phyloP scores from a whole-genome alignment of 2,113 vertebrate genomes.

The Odocoileus virginianus region DNA sequence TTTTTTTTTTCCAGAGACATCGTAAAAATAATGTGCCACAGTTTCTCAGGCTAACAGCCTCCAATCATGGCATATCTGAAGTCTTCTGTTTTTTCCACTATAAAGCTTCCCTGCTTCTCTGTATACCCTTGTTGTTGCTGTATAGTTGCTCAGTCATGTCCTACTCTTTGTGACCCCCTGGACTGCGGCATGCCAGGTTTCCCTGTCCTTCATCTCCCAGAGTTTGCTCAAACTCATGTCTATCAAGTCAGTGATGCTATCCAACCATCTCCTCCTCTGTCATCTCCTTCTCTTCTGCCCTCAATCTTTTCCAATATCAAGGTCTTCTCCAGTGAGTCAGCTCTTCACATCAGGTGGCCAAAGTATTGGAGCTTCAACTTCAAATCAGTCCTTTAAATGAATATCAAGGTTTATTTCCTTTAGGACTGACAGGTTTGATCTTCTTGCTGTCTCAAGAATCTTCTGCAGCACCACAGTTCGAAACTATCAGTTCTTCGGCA shows the following conservation, averaged over 20 bases:
- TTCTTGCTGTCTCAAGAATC: background rate
- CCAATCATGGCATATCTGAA: background rate
- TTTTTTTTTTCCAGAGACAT: background rate
- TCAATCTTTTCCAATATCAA: background rate
- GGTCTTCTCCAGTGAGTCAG: background rate
- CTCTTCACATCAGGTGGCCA: background rate
- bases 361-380: background rate
- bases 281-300: background rate
- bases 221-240: background rate
- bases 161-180: background rate
- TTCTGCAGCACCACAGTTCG: background rate
- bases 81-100: background rate
- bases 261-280: background rate
- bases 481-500: background rate
- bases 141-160: background rate
- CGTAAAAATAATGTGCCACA: background rate
- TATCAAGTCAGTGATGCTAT: background rate
- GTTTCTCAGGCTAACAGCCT: accelerated
- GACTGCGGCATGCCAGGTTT: background rate
- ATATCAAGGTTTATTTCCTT: background rate
- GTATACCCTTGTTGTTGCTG: background rate
- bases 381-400: background rate
- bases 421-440: background rate
- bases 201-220: background rate
- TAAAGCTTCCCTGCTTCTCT: background rate